Evolutionary conservation across 2,797 vertebrate species (phyloP), one percentile per base, ranked within the genome.

Genomic region (Ctenopoma kingsleyae): DNA sequence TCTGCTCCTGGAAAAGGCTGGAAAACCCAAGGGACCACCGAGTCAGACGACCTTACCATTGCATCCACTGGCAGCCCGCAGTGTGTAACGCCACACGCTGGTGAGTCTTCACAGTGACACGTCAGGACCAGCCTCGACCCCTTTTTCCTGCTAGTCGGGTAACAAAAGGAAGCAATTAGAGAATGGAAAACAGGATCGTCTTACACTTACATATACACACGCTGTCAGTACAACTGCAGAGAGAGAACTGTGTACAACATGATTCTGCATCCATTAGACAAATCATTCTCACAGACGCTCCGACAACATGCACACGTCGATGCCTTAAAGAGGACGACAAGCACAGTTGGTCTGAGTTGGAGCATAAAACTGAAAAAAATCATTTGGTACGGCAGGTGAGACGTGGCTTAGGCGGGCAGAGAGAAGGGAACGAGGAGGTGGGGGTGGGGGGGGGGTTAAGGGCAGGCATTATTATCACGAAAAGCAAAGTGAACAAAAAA

Each of bases 131-230:
- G 95, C 95, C 95, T 97, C 95, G 90, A 96, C 94, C 94, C 94
- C 97, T 95, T 96, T 97, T 90, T 91, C 97, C 97, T 99, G 98
- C 97, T 98, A 96, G 96, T 95, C 97, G 96, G 96, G 97, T 97
- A 96, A 98, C 96, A 99, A 96, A 97, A 98, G 96, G 96, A 96
- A 96, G 93, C 92, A 96, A 93, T 98, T 98, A 99, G 97, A 96
- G 93, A 92, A 89, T 80, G 87, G 93, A 92, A 93, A 91, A 94
- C 94, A 67, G 63, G 32, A 78, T 63, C 16, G 25, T 15, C 54
- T 69, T 22, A 88, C 83, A 89, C 67, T 38, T 56, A 77, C 59
- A 89, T 52, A 84, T 56, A 70, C 30, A 41, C 3, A 67, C 76
- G 50, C 47, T 38, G 60, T 49, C 19, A 50, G 46, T 22, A 10